Base-by-base conservation (phyloP, 2,888 invertebrate species). In the Hetaerina titia region DNA sequence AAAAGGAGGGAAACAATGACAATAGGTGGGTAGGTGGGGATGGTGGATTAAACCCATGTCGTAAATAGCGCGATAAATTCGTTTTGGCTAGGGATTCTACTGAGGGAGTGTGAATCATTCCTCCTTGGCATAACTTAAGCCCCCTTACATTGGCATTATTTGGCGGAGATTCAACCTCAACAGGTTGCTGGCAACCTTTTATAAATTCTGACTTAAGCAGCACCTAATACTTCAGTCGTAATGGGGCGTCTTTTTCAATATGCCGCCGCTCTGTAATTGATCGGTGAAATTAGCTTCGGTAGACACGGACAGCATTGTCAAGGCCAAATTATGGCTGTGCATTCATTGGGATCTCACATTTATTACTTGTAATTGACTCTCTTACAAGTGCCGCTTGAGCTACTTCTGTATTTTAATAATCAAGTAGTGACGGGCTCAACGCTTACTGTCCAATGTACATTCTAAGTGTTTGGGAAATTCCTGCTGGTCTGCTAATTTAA, bases 121-220 rank as follows among this genome's bases (percentile, higher is more conserved):
- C 60, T 11, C 60, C 90, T 45, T 63, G 63, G 25, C 90, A 64
- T 92, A 69, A 92, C 69, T n/a, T 69, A n/a, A 63, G 15, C n/a
- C n/a, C 45, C 45, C 69, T n/a, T 69, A 74, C 69, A 92, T 69
- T 74, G 69, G 92, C 45, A 92, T 92, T 92, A 92, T 92, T 92
- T 92, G 92, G 92, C 92, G n/a, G 15, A 69, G 69, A 57, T 9
- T 92, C 92, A 92, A 57, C 92, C 56, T 92, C 92, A 92, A 92
- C 92, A 92, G 92, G 92, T 92, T 92, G 92, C 69, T 92, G 92
- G 92, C 74, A 92, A 69, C 22, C 92, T 31, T 69, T 92, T 57
- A 74, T 74, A 92, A 92, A 74, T 92, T 45, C 74, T 22, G 13
- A 56, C 92, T 74, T 64, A 56, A 92, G 92, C 31, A 69, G 69